Percentiles rank a stretch among this genome's conserved stretches.
Conservation (phyloP, 1,140 invertebrate species). For the Microplitis mediator region DNA sequence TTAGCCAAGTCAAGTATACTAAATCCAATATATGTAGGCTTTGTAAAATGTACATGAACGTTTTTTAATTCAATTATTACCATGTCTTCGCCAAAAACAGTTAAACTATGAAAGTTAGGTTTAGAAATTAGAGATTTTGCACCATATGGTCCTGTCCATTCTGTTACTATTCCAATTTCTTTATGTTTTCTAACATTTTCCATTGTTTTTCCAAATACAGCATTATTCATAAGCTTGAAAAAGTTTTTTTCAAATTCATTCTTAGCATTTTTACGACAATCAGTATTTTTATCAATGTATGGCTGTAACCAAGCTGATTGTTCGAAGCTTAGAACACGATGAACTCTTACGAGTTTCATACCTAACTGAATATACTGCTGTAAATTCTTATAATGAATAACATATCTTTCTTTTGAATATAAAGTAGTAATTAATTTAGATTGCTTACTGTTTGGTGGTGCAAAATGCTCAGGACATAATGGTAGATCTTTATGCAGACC, state of each 20-base stretch:
- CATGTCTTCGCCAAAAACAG: conserved; percentile 51
- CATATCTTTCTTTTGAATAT: conserved; percentile 56
- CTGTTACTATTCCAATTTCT: conserved; percentile 51
- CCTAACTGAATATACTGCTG: conserved; percentile 59
- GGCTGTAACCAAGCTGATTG: conserved; percentile 60
- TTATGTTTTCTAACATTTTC: conserved; percentile 60
- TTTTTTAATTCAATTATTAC: conserved; percentile 34
- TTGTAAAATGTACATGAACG: background rate
- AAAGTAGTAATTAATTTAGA: conserved; percentile 51
- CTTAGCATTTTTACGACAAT: conserved; percentile 43
- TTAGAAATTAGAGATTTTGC: conserved; percentile 48
- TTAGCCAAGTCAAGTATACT: background rate
- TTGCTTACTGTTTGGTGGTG: conserved; percentile 35
- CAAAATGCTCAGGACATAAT: conserved; percentile 38
- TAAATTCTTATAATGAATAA: conserved; percentile 62
- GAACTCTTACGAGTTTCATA: conserved; percentile 58
- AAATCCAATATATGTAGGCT: background rate
- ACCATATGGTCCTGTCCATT: conserved; percentile 46
- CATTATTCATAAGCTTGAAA: conserved; percentile 62
- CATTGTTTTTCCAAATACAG: conserved; percentile 61
- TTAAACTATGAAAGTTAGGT: conserved; percentile 51
- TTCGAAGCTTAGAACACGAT: conserved; percentile 62
- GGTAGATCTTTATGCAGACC: background rate
- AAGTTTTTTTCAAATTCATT: conserved; percentile 63
- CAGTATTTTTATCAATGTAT: conserved; percentile 53